A percentile compares a stretch with the other conserved stretches of the same genome.
phyloP scores from a whole-genome alignment of 2,797 vertebrate species.

The Dallia pectoralis region DNA sequence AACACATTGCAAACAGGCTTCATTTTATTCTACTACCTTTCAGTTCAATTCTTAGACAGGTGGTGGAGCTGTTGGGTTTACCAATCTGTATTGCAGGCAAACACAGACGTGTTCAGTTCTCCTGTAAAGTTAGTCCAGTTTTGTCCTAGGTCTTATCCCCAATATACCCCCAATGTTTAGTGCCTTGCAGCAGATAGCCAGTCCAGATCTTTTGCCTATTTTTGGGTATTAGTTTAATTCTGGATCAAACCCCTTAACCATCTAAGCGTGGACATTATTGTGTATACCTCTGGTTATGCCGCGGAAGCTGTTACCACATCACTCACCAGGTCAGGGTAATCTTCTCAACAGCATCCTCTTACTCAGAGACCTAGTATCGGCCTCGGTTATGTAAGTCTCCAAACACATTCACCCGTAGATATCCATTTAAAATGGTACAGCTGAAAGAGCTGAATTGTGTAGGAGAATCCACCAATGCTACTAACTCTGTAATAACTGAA shows the following conservation, averaged over 20 bases:
- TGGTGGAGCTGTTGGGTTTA: neutral
- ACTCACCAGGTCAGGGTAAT: slow-evolving; percentile 1
- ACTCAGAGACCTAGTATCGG: neutral
- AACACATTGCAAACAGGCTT: neutral
- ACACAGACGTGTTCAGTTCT: neutral
- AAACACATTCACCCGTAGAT: neutral
- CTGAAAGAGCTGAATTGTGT: neutral
- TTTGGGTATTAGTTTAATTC: neutral
- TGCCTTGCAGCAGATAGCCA: neutral
- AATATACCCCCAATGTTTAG: neutral
- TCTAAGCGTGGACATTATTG: neutral
- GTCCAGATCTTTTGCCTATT: neutral
- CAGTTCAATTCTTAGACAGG: neutral
- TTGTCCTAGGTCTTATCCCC: neutral
- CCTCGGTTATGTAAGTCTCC: neutral
- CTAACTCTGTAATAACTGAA: neutral
- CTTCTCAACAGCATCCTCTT: neutral
- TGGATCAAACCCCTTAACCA: neutral
- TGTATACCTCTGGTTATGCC: neutral
- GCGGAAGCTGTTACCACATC: neutral
- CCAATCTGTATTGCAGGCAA: neutral
- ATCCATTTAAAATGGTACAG: neutral
- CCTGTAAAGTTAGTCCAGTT: no score
- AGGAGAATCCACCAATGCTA: no score
- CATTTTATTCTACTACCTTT: neutral